Percentiles rank a stretch among this genome's conserved stretches.
These are phyloP conservation scores for Agriopis leucophaearia DNA, from an alignment of 2,888 invertebrate species.

Conservation along the genomic window DNA sequence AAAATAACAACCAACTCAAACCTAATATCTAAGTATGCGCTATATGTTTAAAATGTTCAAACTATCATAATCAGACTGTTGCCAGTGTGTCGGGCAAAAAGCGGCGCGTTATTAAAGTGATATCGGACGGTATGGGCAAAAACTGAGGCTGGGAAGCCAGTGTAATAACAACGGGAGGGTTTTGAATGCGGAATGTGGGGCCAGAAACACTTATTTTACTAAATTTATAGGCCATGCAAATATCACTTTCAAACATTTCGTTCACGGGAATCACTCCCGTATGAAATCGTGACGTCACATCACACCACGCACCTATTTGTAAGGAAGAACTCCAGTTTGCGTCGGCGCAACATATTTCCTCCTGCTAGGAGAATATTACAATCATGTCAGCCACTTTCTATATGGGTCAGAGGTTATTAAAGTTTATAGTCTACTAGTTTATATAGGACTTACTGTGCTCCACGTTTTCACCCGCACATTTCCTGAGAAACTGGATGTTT, in stretches of 20 bases:
- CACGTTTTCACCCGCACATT: no score
- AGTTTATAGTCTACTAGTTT: no score
- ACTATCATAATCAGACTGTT: conserved; percentile 13
- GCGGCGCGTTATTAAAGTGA: conserved; percentile 56
- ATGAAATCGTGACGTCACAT: no score
- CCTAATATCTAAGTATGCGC: background rate
- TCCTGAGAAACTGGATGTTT: no score
- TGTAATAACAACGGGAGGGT: conserved; percentile 22
- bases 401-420: no score
- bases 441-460: no score
- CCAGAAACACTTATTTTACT: background rate
- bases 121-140: conserved; percentile 51
- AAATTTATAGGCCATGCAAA: background rate
- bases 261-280: no score
- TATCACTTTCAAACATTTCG: background rate
- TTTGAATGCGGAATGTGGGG: conserved; percentile 7
- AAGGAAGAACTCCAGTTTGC: no score
- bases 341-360: no score
- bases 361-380: no score
- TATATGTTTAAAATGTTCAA: conserved; percentile 14
- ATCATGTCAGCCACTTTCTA: no score
- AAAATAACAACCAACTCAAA: background rate
- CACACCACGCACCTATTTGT: no score
- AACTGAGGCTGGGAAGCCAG: conserved; percentile 29
- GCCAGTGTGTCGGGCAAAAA: conserved; percentile 48